Evolutionary conservation across 2,113 vertebrate species (phyloP).

Genomic region (Bungarus multicinctus): DNA sequence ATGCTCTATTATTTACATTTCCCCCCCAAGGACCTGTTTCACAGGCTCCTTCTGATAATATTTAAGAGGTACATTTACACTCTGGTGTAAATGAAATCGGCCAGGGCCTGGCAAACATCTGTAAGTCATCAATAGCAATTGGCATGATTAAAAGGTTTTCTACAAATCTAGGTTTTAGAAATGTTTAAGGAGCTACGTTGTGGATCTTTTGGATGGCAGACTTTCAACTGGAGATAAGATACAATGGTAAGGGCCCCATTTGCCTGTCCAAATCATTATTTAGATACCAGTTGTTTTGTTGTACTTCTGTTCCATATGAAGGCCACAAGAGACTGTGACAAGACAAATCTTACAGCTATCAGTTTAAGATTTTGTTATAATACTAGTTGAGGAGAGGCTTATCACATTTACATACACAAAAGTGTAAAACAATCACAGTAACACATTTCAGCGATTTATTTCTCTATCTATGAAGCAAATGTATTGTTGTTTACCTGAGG

Average conservation of each 20-base stretch:
- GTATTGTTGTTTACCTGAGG: slow-evolving; percentile 81
- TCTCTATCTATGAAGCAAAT: not conserved
- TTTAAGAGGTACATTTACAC: not conserved
- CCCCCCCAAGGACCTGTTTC: not conserved
- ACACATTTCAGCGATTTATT: not conserved
- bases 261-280: not conserved
- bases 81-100: not conserved
- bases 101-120: not conserved
- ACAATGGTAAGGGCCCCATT: not conserved
- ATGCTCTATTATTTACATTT: not conserved
- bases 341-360: not conserved
- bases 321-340: not conserved
- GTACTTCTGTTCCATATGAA: not conserved
- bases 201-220: not conserved
- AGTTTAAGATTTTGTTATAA: not conserved
- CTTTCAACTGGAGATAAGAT: not conserved
- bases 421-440: not conserved
- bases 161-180: not conserved
- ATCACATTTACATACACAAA: not conserved
- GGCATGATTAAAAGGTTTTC: not conserved
- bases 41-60: not conserved
- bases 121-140: not conserved
- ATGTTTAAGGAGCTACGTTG: not conserved
- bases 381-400: not conserved
- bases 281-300: not conserved